Evolutionary conservation across 2,888 invertebrate genomes (phyloP).

Genomic region (Ligdia adustata): DNA sequence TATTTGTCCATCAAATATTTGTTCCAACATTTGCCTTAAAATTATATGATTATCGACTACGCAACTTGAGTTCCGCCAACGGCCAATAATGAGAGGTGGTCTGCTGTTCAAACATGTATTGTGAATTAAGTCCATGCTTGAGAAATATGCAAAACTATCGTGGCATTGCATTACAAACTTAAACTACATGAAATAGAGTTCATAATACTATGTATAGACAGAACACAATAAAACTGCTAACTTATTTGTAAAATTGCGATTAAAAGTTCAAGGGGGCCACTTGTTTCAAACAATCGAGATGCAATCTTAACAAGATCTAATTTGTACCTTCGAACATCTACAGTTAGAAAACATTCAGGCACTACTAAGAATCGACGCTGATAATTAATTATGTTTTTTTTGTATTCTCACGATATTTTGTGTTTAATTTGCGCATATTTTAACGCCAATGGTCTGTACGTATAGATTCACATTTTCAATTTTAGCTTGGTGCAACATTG

Average conservation of each 20-base stretch:
- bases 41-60: conserved; percentile 59
- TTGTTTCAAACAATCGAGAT: conserved; percentile 25
- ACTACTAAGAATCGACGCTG: no score
- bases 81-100: conserved; percentile 48
- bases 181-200: conserved; percentile 7
- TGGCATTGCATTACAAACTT: conserved; percentile 13
- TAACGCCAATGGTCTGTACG: no score
- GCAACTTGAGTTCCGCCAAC: conserved; percentile 56
- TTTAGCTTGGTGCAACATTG: no score
- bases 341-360: no score
- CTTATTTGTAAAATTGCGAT: conserved; percentile 23
- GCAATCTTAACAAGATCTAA: conserved; percentile 32
- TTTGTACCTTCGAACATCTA: conserved; percentile 15
- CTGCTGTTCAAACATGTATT: conserved; percentile 47
- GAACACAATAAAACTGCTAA: conserved; percentile 6
- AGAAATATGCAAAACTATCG: conserved; percentile 21
- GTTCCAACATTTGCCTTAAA: conserved; percentile 18
- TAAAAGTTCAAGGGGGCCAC: conserved; percentile 31
- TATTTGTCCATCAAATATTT: conserved; percentile 12
- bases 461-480: no score
- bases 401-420: no score
- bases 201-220: not conserved
- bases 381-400: no score
- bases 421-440: no score
- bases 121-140: conserved; percentile 20